Conservation (phyloP, 2,113 vertebrate species). For the Megaceryle torquata region DNA sequence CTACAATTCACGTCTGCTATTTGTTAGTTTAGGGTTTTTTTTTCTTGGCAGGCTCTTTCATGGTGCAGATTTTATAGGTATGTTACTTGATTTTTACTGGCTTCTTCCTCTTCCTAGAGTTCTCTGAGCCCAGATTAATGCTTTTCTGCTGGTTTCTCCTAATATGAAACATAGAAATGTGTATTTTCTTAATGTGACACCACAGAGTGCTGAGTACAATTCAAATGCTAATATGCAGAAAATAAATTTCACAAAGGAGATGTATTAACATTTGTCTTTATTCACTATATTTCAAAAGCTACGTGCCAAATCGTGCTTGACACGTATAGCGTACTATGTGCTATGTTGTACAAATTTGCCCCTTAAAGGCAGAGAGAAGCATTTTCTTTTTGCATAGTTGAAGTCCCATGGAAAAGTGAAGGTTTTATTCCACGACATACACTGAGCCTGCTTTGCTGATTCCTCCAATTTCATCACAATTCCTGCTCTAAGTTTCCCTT, state of each 20-base stretch:
- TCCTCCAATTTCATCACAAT: background rate
- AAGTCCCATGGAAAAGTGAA: background rate
- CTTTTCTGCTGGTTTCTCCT: background rate
- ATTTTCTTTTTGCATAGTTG: background rate
- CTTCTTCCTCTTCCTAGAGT: background rate
- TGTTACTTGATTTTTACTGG: background rate
- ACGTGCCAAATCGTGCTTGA: background rate
- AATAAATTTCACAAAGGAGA: background rate
- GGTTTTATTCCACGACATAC: background rate
- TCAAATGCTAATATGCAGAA: background rate
- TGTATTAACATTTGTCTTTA: background rate
- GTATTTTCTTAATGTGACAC: background rate
- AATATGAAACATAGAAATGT: background rate
- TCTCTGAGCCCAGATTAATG: background rate
- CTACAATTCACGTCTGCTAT: background rate
- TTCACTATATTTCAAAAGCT: background rate
- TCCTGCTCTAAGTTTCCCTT: background rate
- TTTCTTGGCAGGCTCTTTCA: background rate
- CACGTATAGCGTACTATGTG: background rate
- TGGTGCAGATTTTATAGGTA: background rate
- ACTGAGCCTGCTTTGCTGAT: background rate
- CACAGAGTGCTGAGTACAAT: background rate
- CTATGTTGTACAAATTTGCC: background rate
- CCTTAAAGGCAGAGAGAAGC: background rate
- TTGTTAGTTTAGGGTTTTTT: background rate